Percentiles rank a stretch among this genome's conserved stretches.
Conservation (phyloP, 2,113 vertebrate genomes). For the Cnemophilus loriae region DNA sequence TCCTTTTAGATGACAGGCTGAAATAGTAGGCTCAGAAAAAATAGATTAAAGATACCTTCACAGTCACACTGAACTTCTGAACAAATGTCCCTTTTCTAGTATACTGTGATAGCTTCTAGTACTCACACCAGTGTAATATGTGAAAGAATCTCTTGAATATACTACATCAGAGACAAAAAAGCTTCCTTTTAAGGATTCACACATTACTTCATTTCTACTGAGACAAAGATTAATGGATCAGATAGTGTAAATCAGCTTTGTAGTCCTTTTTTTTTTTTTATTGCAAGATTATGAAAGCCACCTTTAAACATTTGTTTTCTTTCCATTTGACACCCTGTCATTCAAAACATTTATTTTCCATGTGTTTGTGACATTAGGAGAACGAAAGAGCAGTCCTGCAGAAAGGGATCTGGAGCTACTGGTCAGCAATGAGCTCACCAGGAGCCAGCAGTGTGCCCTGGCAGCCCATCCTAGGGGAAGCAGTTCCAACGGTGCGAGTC, state of each 20-base stretch:
- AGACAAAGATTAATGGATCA: not conserved
- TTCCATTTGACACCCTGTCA: not conserved
- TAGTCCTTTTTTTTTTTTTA: not conserved
- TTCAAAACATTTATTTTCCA: not conserved
- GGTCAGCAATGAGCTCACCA: not conserved
- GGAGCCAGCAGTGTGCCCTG: not conserved
- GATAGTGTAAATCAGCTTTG: not conserved
- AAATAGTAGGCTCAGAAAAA: not conserved
- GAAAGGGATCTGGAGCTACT: not conserved
- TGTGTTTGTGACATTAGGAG: not conserved
- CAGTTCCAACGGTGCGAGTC: rapidly evolving
- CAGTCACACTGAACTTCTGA: not conserved
- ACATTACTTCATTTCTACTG: not conserved
- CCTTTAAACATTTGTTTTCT: not conserved
- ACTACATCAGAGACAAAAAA: not conserved
- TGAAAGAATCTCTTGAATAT: not conserved
- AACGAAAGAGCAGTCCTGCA: not conserved
- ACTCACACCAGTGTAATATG: not conserved
- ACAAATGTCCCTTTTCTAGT: not conserved
- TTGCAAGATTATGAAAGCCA: not conserved
- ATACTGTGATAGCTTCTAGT: not conserved
- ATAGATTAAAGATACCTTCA: not conserved
- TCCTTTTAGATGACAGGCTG: not conserved
- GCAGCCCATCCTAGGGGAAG: not conserved
- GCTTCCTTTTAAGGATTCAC: not conserved